Conservation (phyloP, 2,888 invertebrate genomes). For the Stratiomys singularior region DNA sequence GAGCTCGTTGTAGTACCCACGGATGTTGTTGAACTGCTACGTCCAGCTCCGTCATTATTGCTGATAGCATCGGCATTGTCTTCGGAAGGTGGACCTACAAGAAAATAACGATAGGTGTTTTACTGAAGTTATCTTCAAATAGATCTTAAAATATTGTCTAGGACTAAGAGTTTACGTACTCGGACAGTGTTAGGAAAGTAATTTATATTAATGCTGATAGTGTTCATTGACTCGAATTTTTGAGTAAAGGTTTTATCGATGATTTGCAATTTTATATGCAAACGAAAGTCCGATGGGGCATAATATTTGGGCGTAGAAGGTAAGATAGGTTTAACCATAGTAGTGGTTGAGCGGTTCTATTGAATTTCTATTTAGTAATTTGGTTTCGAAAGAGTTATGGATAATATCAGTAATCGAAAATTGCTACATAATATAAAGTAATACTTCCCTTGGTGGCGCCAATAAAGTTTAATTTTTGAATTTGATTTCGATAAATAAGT, state of each 20-base stretch:
- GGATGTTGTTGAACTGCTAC: conserved; percentile 47
- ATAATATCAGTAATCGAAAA: too few species aligned
- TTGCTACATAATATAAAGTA: too few species aligned
- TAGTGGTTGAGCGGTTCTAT: too few species aligned
- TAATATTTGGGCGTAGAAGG: too few species aligned
- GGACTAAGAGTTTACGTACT: background rate
- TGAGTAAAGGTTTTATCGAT: background rate
- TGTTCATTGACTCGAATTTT: background rate
- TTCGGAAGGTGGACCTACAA: conserved; percentile 52
- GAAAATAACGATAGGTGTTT: conserved; percentile 41
- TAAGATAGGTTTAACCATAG: too few species aligned
- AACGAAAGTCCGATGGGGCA: background rate
- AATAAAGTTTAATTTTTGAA: too few species aligned
- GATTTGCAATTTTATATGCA: background rate
- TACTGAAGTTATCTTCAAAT: conserved; percentile 23
- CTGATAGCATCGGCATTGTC: conserved; percentile 52
- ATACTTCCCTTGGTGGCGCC: too few species aligned
- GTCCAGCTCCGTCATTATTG: conserved; percentile 47
- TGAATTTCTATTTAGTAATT: too few species aligned
- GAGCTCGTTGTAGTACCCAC: conserved; percentile 30
- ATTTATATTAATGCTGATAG: conserved; percentile 4
- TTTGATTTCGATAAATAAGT: too few species aligned
- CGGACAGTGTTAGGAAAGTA: background rate
- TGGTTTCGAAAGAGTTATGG: too few species aligned
- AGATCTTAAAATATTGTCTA: conserved; percentile 23